Percentiles rank a stretch among this genome's conserved stretches.
phyloP scores from a whole-genome alignment of 2,888 invertebrate species.

The Ophion obscuratus region DNA sequence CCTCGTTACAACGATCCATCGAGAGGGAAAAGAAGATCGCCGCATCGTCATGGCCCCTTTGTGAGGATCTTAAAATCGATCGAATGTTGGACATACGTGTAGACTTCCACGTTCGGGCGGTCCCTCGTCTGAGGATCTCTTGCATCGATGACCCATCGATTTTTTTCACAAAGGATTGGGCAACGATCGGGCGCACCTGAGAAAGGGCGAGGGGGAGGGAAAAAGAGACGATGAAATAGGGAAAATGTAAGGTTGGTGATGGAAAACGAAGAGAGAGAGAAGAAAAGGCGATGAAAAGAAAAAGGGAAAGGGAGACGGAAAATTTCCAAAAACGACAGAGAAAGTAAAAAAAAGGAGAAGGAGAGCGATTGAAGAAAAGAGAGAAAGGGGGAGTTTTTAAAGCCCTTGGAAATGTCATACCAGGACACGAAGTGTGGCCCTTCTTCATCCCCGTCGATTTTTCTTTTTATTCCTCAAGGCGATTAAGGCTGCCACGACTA shows the following conservation, averaged over 20 bases:
- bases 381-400: background rate
- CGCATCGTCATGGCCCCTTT: slow-evolving; percentile 14
- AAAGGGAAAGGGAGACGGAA: too few species aligned
- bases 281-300: too few species aligned
- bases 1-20: slow-evolving; percentile 39
- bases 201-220: background rate
- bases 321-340: too few species aligned
- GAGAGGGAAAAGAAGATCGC: slow-evolving; percentile 12
- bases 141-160: slow-evolving; percentile 55
- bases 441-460: slow-evolving; percentile 37
- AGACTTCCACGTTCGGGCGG: background rate
- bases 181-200: slow-evolving; percentile 22
- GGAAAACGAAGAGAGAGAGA: background rate
- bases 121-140: slow-evolving; percentile 43
- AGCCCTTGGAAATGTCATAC: slow-evolving; percentile 26
- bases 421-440: slow-evolving; percentile 40
- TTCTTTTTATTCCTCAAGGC: slow-evolving; percentile 38
- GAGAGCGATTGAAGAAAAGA: background rate
- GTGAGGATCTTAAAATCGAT: slow-evolving; percentile 56
- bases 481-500: slow-evolving; percentile 50
- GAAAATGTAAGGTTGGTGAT: background rate
- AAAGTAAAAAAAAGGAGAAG: background rate
- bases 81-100: background rate
- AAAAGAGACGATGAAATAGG: background rate
- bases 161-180: slow-evolving; percentile 41